These are phyloP conservation scores for Euplexia lucipara DNA, from an alignment of 2,888 invertebrate species.

Conservation along the genomic window DNA sequence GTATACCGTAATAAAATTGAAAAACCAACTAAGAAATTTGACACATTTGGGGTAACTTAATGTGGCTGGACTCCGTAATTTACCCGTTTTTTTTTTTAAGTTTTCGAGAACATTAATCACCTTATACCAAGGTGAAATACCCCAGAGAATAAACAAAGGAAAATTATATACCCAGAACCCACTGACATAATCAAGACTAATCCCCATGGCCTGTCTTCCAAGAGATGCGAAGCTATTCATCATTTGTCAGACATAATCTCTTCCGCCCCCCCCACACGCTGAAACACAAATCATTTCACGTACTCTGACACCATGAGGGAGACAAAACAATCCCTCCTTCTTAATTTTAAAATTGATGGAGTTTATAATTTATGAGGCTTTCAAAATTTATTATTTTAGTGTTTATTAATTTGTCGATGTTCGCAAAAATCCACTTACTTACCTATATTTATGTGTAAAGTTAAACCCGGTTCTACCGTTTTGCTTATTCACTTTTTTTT, in stretches of 20 bases:
- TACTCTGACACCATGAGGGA: constrained; percentile 2
- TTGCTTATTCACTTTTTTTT: too few species aligned
- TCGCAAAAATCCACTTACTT: too few species aligned
- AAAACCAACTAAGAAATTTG: too few species aligned
- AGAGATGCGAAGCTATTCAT: constrained; percentile 26
- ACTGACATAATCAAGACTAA: constrained; percentile 35
- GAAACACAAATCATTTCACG: constrained; percentile 42
- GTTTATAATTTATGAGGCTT: constrained; percentile 11
- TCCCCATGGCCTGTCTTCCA: constrained; percentile 19
- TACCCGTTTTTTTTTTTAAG: too few species aligned
- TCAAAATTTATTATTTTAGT: background rate
- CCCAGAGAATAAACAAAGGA: background rate
- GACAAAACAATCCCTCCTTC: background rate
- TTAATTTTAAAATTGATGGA: constrained; percentile 4
- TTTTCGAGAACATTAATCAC: background rate
- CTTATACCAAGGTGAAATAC: background rate
- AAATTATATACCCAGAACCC: background rate
- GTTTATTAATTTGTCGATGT: too few species aligned
- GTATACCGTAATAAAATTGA: too few species aligned
- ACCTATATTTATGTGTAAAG: too few species aligned
- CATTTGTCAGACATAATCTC: constrained; percentile 53
- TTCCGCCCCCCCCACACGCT: background rate
- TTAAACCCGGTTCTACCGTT: too few species aligned
- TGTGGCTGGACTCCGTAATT: too few species aligned
- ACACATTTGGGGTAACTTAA: too few species aligned